Conservation (phyloP, 2,888 invertebrate species). For the Agriopis aurantiaria region DNA sequence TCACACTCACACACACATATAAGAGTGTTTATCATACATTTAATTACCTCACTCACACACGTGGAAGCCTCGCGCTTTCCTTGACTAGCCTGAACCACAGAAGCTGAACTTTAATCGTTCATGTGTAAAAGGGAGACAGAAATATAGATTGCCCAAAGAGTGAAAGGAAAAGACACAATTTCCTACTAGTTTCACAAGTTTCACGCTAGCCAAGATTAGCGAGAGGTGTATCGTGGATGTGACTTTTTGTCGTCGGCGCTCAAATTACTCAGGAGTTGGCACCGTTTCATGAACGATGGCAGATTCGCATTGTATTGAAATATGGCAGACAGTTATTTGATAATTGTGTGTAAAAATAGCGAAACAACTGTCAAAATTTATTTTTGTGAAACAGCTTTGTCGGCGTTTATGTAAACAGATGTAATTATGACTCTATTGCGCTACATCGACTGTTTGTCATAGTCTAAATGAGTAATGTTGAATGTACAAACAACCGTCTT, state of each 20-base stretch:
- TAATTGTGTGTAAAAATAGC: slow-evolving; percentile 32
- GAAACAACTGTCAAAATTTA: slow-evolving; percentile 9
- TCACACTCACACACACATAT: slow-evolving; percentile 11
- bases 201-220: neutral
- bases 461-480: neutral
- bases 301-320: slow-evolving; percentile 32
- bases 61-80: neutral
- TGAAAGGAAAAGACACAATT: slow-evolving; percentile 2
- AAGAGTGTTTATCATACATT: neutral
- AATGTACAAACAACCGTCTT: neutral
- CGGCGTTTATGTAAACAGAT: slow-evolving; percentile 3
- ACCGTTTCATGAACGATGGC: slow-evolving; percentile 25
- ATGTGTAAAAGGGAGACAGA: neutral
- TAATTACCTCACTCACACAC: slow-evolving; percentile 4
- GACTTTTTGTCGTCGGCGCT: slow-evolving; percentile 38
- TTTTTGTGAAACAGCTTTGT: slow-evolving; percentile 5
- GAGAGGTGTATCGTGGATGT: slow-evolving; percentile 12
- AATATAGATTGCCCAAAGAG: neutral
- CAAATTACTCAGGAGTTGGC: slow-evolving; percentile 37
- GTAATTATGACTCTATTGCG: neutral
- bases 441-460: neutral
- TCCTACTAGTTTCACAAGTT: neutral
- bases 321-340: slow-evolving; percentile 29
- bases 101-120: too few relatives aligned
- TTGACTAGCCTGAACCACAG: neutral